These are phyloP conservation scores for Microctonus brassicae DNA, from an alignment of 2,888 invertebrate genomes.

Conservation along the genomic window DNA sequence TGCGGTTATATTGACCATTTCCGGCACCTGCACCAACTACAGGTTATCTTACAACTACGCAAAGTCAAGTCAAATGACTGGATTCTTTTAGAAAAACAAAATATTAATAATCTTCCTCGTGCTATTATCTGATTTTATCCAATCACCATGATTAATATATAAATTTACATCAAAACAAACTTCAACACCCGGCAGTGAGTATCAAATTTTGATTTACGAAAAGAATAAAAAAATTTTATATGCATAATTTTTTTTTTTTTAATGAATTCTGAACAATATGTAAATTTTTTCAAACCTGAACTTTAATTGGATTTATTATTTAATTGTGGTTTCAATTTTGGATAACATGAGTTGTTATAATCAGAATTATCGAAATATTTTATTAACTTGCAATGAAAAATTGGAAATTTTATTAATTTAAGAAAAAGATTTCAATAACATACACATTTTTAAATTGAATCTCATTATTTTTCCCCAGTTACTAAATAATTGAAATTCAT, in stretches of 20 bases:
- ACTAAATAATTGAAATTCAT: slow-evolving; percentile 23
- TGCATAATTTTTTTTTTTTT: no score
- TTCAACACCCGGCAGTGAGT: background rate
- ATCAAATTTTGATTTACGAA: background rate
- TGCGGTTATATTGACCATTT: slow-evolving; percentile 69
- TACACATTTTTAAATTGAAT: no score
- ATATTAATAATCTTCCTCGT: slow-evolving; percentile 56
- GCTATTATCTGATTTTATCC: slow-evolving; percentile 16
- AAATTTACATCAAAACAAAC: background rate
- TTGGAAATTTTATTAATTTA: no score
- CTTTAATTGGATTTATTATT: no score
- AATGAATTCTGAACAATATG: no score
- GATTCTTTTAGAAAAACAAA: slow-evolving; percentile 50
- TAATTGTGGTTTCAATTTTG: no score
- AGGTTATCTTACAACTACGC: slow-evolving; percentile 36
- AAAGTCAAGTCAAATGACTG: slow-evolving; percentile 61
- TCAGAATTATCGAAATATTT: no score
- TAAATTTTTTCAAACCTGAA: no score
- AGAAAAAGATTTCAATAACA: no score
- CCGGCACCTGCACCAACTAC: slow-evolving; percentile 66
- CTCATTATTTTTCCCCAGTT: no score
- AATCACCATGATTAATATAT: background rate
- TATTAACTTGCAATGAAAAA: no score
- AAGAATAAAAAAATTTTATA: background rate
- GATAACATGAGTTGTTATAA: no score